These are phyloP conservation scores for Geotrypetes seraphini DNA, from an alignment of 2,797 vertebrate species.

Conservation along the genomic window DNA sequence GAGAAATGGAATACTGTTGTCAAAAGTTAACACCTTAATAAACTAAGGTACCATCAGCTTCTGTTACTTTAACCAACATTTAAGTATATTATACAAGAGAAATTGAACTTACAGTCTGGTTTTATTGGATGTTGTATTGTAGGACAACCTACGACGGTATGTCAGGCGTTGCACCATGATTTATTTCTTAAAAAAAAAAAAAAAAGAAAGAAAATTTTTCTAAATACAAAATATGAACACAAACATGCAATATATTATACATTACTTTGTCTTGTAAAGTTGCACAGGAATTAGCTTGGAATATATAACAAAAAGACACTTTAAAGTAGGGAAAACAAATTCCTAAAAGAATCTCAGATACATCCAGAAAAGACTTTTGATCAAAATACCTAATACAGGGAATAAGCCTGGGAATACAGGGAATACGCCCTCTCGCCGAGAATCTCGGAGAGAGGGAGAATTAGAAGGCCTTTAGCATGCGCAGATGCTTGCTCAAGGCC, in stretches of 20 bases:
- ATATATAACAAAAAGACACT: rapidly evolving
- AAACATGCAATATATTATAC: background rate
- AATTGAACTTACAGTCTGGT: constrained; percentile 82
- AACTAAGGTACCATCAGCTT: too few species aligned
- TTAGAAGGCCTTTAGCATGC: too few species aligned
- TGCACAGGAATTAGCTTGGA: background rate
- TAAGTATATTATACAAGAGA: rapidly evolving
- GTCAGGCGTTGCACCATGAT: constrained; percentile 95
- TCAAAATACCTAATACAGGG: too few species aligned
- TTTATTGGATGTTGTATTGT: constrained; percentile 97
- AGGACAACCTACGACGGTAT: constrained; percentile 97
- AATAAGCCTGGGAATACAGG: too few species aligned
- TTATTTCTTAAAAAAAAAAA: constrained; percentile 23
- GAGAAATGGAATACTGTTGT: too few species aligned
- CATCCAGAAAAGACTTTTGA: too few species aligned
- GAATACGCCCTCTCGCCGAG: too few species aligned
- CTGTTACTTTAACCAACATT: rapidly evolving
- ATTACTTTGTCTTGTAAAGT: background rate
- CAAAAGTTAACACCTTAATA: background rate
- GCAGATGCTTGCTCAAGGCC: too few species aligned
- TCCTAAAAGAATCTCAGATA: too few species aligned
- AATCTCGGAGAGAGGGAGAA: too few species aligned
- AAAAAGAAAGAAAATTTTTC: background rate
- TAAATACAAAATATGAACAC: background rate
- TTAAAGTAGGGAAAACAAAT: too few species aligned